Evolutionary conservation across 2,888 invertebrate species (phyloP).

Genomic region (Philereme transversata): DNA sequence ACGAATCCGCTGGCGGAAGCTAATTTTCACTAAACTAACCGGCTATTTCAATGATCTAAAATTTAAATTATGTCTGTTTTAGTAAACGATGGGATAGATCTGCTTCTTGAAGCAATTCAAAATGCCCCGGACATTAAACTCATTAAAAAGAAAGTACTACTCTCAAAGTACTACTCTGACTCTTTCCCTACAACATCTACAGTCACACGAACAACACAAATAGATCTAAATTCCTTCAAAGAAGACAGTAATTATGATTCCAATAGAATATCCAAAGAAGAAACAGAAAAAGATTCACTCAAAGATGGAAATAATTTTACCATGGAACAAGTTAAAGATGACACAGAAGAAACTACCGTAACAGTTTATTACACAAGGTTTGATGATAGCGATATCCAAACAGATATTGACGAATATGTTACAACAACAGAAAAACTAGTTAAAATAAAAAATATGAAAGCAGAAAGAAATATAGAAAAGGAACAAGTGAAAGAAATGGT

Average conservation of each 20-base stretch:
- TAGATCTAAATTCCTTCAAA: slow-evolving; percentile 3
- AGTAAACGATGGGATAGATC: slow-evolving; percentile 70
- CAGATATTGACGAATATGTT: slow-evolving; percentile 18
- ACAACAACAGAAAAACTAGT: slow-evolving; percentile 11
- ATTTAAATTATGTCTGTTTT: slow-evolving; percentile 38
- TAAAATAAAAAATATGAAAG: slow-evolving; percentile 29
- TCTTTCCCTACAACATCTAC: slow-evolving; percentile 19
- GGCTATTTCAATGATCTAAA: no score
- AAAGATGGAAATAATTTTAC: slow-evolving; percentile 2
- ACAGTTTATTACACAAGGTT: slow-evolving; percentile 22
- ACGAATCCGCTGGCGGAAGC: no score
- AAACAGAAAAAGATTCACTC: slow-evolving; percentile 9
- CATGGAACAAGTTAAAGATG: slow-evolving; percentile 7
- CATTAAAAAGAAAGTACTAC: slow-evolving; percentile 52
- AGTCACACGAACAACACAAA: slow-evolving; percentile 8
- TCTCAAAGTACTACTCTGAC: no score
- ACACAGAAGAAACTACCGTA: slow-evolving; percentile 13
- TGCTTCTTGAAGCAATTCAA: slow-evolving; percentile 70
- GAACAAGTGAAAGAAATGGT: not conserved
- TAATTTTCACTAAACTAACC: no score
- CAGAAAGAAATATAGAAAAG: slow-evolving; percentile 20
- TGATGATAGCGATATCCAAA: slow-evolving; percentile 15
- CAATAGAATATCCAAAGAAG: slow-evolving; percentile 24
- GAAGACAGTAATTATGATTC: slow-evolving; percentile 22
- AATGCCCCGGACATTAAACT: slow-evolving; percentile 67